phyloP scores from a whole-genome alignment of 2,797 vertebrate genomes.

The Aldrovandia affinis region DNA sequence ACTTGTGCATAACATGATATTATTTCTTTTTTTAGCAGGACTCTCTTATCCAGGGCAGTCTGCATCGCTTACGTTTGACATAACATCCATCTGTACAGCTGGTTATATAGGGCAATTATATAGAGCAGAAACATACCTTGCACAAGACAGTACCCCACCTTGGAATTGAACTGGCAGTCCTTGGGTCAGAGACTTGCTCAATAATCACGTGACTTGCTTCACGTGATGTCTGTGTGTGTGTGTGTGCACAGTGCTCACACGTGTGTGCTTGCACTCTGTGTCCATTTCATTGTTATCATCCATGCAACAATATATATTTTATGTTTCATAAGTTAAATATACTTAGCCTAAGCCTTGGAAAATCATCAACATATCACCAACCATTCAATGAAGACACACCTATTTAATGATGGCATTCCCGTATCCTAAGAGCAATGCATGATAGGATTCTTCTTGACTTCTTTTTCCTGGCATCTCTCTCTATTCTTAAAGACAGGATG shows the following conservation, averaged over 20 bases:
- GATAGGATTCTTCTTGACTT: too few species aligned
- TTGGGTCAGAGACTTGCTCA: neutral
- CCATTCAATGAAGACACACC: neutral
- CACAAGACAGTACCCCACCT: neutral
- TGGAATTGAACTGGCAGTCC: neutral
- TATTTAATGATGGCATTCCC: neutral
- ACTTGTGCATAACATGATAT: neutral
- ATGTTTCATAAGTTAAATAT: neutral
- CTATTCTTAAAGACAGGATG: too few species aligned
- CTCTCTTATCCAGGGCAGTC: conserved; percentile 22
- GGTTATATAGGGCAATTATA: neutral
- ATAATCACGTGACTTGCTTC: neutral
- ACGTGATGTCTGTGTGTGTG: neutral
- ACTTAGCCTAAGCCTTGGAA: neutral
- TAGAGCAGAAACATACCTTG: neutral
- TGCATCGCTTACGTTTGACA: neutral
- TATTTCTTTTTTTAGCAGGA: neutral
- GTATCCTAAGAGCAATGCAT: neutral
- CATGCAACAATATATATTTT: neutral
- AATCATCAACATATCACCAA: neutral
- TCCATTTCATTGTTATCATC: neutral
- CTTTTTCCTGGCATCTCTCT: too few species aligned
- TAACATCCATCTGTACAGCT: neutral
- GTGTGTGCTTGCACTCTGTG: neutral
- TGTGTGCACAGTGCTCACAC: neutral